Percentiles rank a stretch among this genome's conserved stretches.
phyloP scores from a whole-genome alignment of 2,888 invertebrate species.

The Melanargia galathea region DNA sequence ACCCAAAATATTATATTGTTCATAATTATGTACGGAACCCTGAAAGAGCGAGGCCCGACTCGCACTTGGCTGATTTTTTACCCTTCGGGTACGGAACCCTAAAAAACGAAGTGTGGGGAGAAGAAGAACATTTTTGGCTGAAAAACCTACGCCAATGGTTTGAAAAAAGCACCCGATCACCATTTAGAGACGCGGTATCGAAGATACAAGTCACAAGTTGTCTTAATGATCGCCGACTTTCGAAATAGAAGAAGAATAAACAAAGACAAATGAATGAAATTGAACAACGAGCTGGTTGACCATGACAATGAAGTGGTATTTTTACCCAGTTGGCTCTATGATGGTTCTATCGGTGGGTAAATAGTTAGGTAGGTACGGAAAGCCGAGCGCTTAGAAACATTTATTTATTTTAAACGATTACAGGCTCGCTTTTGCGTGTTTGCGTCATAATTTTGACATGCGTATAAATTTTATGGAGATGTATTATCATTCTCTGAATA shows the following conservation, averaged over 20 bases:
- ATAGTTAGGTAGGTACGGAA: neutral
- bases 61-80: too few species aligned
- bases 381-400: neutral
- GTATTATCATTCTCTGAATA: conserved; percentile 42
- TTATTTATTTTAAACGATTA: conserved; percentile 18
- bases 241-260: neutral
- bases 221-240: too few species aligned
- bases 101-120: too few species aligned
- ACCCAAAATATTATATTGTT: too few species aligned
- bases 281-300: neutral
- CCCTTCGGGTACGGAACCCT: too few species aligned
- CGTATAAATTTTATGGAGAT: conserved; percentile 39
- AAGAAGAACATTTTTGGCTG: too few species aligned
- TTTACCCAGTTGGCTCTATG: neutral
- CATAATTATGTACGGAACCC: too few species aligned
- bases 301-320: neutral
- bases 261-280: neutral
- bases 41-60: too few species aligned
- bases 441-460: conserved; percentile 38
- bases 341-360: neutral
- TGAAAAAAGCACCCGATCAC: too few species aligned
- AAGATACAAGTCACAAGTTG: too few species aligned
- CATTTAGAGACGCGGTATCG: too few species aligned
- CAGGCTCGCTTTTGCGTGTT: conserved; percentile 23
- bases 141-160: too few species aligned